A percentile compares a stretch with the other conserved stretches of the same genome.
phyloP scores from a whole-genome alignment of 2,797 vertebrate genomes.

The Dicrostonyx torquatus region DNA sequence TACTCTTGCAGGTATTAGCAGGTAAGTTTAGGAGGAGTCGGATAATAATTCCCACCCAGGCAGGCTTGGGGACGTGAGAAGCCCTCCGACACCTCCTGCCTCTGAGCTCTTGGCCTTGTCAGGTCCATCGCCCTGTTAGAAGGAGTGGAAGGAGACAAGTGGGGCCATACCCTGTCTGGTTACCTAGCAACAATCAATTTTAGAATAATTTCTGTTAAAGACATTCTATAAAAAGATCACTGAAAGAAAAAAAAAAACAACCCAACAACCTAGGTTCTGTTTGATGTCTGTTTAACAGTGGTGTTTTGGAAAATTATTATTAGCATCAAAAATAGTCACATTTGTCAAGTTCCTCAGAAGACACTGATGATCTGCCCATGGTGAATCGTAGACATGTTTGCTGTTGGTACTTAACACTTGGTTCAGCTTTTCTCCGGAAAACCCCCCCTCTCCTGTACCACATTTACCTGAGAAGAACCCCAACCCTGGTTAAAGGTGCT shows the following conservation, averaged over 20 bases:
- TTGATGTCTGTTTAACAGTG: background rate
- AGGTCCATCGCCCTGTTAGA: background rate
- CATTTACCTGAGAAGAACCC: background rate
- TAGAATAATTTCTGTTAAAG: background rate
- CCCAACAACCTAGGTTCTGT: background rate
- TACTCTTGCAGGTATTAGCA: background rate
- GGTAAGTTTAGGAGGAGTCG: background rate
- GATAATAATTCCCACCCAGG: background rate
- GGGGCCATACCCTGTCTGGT: background rate
- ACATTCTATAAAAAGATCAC: background rate
- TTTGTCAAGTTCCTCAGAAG: background rate
- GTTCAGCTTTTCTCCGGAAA: conserved; percentile 9
- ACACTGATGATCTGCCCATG: background rate
- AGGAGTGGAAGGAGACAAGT: background rate
- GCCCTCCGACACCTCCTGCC: background rate
- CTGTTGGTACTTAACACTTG: background rate
- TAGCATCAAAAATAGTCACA: background rate
- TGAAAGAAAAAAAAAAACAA: background rate
- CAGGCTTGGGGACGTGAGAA: background rate
- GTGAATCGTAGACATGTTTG: background rate
- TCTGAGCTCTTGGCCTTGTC: background rate
- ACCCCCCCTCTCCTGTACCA: background rate
- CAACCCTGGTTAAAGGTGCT: background rate
- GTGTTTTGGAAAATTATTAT: background rate
- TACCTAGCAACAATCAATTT: background rate